Base-by-base conservation (phyloP, 2,113 vertebrate genomes). In the Brienomyrus longianalis region DNA sequence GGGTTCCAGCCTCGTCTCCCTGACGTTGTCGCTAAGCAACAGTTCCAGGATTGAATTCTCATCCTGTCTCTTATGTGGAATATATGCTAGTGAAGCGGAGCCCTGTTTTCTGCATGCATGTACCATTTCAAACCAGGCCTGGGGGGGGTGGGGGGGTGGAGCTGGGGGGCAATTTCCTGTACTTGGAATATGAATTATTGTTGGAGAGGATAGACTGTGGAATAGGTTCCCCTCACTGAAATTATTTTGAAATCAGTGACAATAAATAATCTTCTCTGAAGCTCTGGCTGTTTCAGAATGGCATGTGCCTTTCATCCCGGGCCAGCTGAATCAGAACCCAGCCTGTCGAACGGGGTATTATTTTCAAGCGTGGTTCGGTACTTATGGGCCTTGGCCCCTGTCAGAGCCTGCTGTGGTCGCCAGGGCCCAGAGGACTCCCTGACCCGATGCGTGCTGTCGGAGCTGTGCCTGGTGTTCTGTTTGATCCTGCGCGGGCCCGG, bases 201-300 rank as follows among this genome's bases (percentile, higher is more conserved):
- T 35, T 87, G 74, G 50, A 70, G 50, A 83, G 85, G 51, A 86
- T 86, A 86, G 48, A 17, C 50, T 90, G 85, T 88, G 77, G 87
- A 45, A 48, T 77, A 52, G 74, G 23, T 88, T 85, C 9, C 43
- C 23, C 45, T 70, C 19, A 39, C 47, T 87, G 19, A 47, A 89
- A 89, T 80, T 54, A 80, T 70, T 89, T 66, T 74, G 56, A 85
- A 90, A 88, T 87, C 31, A 62, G 80, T 90, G 77, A 88, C 47
- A 85, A 85, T 70, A 89, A 90, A 89, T 88, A 85, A 62, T 66
- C 31, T 43, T 89, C 59, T 90, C 84, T 86, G 54, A 89, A 74
- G 90, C 77, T 74, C 19, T 74, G 87, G 52, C 62, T 88, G 31
- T 86, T 86, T 91, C 70, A 84, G 86, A 88, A 83, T 66, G 39